Conservation (phyloP, 2,888 invertebrate species). For the Platycnemis pennipes region DNA sequence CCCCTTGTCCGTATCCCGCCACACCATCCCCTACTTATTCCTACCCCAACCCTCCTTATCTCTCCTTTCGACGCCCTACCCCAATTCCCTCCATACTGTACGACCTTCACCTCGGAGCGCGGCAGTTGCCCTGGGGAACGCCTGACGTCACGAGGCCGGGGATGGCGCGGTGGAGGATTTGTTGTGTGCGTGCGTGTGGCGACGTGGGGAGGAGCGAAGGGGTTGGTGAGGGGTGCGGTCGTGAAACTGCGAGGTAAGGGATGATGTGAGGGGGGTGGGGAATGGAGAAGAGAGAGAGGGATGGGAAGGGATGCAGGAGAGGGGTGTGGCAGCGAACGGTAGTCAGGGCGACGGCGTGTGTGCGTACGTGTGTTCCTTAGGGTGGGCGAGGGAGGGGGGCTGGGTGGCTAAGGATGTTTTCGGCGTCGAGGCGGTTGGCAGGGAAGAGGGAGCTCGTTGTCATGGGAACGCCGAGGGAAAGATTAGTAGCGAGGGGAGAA, state of each 20-base stretch:
- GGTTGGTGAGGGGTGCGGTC: no score
- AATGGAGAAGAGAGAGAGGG: neutral
- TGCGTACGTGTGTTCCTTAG: neutral
- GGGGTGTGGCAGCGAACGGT: conserved; percentile 34
- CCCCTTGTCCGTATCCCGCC: neutral
- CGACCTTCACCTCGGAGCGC: conserved; percentile 64
- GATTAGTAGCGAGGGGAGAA: conserved; percentile 6
- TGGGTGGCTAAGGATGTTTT: neutral
- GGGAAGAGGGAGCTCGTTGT: conserved; percentile 62
- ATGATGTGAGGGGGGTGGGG: neutral
- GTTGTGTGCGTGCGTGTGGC: no score
- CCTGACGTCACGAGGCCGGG: conserved; percentile 51
- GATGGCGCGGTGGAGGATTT: neutral
- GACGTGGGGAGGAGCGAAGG: no score
- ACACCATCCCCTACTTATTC: neutral
- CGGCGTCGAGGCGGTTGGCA: neutral
- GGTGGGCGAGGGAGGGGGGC: neutral
- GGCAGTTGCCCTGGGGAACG: conserved; percentile 64
- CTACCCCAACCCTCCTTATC: neutral
- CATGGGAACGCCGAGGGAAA: conserved; percentile 59
- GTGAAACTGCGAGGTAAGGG: no score
- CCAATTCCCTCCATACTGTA: conserved; percentile 20
- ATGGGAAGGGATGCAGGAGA: neutral
- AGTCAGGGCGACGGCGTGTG: neutral
- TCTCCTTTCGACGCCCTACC: conserved; percentile 43